These are phyloP conservation scores for Phasianus colchicus DNA, from an alignment of 2,113 vertebrate genomes.

Conservation along the genomic window DNA sequence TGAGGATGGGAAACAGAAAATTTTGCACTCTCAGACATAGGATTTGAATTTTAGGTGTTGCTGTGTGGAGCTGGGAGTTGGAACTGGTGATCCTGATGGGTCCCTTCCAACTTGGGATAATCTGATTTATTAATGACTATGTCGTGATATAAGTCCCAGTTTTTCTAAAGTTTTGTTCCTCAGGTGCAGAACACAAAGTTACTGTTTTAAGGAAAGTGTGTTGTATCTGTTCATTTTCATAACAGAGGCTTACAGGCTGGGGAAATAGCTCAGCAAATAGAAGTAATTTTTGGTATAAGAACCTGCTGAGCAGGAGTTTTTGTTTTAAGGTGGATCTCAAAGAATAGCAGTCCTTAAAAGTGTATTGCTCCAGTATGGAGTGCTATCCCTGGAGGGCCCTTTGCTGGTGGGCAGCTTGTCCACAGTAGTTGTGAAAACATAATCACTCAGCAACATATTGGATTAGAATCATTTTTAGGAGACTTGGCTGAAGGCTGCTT, in stretches of 20 bases:
- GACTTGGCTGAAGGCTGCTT: neutral
- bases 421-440: neutral
- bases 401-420: neutral
- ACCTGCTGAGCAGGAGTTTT: neutral
- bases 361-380: neutral
- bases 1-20: neutral
- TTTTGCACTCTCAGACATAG: neutral
- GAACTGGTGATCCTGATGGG: too few species aligned
- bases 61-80: too few species aligned
- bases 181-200: neutral
- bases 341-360: neutral
- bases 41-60: too few species aligned
- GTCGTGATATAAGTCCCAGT: neutral
- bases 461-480: neutral
- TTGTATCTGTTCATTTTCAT: neutral
- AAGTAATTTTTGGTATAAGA: neutral
- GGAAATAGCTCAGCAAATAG: neutral
- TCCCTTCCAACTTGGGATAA: too few species aligned
- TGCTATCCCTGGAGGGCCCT: neutral
- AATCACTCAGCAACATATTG: neutral
- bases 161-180: neutral
- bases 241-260: neutral
- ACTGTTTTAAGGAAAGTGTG: neutral
- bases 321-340: neutral
- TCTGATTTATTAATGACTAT: neutral